Percentiles rank a stretch among this genome's conserved stretches.
phyloP scores from a whole-genome alignment of 2,113 vertebrate species.

The Microtus pennsylvanicus region DNA sequence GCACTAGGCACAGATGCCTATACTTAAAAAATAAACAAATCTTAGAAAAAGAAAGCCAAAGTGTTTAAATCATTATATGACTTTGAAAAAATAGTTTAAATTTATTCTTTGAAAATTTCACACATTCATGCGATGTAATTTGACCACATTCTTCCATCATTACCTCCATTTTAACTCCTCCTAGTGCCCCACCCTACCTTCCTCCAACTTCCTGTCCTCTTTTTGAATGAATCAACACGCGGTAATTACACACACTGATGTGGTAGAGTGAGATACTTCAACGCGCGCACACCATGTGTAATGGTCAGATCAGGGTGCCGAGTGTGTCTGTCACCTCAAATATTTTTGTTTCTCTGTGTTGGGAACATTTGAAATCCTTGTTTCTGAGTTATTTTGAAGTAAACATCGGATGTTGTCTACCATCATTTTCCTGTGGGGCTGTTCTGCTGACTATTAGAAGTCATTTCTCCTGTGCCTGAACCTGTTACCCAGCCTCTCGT shows the following conservation, averaged over 20 bases:
- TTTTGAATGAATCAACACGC: neutral
- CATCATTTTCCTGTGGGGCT: neutral
- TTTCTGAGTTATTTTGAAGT: neutral
- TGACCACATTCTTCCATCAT: too few species aligned
- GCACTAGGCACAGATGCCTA: neutral
- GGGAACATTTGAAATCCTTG: neutral
- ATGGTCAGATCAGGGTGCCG: neutral
- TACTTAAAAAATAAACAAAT: neutral
- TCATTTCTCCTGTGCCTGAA: neutral
- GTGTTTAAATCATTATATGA: neutral
- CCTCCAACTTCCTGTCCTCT: neutral
- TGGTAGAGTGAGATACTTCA: neutral
- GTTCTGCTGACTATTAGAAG: neutral
- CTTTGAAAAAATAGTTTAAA: neutral
- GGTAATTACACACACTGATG: neutral
- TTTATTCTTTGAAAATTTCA: neutral
- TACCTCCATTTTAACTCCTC: neutral
- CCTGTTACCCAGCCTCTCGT: neutral
- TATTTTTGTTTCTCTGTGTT: neutral
- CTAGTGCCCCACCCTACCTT: neutral
- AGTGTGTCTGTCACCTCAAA: neutral
- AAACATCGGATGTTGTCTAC: neutral
- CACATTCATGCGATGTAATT: neutral
- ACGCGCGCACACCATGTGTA: neutral
- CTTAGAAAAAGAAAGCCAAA: neutral